Conservation (phyloP, 2,888 invertebrate species). For the Cosmorhoe ocellata region DNA sequence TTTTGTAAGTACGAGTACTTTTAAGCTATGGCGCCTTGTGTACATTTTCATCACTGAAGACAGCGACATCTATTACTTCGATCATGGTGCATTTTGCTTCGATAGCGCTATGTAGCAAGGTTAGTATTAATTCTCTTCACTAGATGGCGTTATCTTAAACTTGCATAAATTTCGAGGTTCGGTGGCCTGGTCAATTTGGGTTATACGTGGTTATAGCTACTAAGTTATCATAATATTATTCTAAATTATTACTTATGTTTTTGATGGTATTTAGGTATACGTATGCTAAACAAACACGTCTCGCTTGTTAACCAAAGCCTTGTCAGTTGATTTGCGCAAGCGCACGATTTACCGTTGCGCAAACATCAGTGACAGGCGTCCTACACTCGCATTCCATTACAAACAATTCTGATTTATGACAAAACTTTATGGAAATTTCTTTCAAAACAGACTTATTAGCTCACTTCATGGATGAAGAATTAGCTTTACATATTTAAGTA, state of each 20-base stretch:
- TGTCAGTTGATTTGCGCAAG: constrained; percentile 44
- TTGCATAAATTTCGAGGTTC: neutral
- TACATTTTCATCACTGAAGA: neutral
- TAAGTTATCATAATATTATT: no score
- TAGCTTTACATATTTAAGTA: no score
- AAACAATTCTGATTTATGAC: constrained; percentile 33
- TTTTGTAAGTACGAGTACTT: no score
- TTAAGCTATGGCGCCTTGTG: neutral
- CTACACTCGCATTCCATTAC: constrained; percentile 54
- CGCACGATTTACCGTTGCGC: constrained; percentile 44
- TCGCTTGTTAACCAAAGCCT: constrained; percentile 16
- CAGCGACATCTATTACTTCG: constrained; percentile 18
- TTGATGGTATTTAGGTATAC: no score
- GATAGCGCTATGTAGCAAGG: neutral
- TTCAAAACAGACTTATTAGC: no score
- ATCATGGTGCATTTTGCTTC: neutral
- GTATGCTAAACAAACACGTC: constrained; percentile 7
- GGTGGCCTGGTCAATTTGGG: no score
- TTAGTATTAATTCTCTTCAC: neutral
- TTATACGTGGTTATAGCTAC: no score
- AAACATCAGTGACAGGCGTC: constrained; percentile 52
- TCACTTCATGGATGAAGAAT: no score
- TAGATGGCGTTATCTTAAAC: constrained; percentile 18
- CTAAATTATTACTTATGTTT: no score
- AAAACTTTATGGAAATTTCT: constrained; percentile 4